A percentile compares a stretch with the other conserved stretches of the same genome.
Evolutionary conservation across 2,113 vertebrate genomes (phyloP).

Genomic region (Scalopus aquaticus): DNA sequence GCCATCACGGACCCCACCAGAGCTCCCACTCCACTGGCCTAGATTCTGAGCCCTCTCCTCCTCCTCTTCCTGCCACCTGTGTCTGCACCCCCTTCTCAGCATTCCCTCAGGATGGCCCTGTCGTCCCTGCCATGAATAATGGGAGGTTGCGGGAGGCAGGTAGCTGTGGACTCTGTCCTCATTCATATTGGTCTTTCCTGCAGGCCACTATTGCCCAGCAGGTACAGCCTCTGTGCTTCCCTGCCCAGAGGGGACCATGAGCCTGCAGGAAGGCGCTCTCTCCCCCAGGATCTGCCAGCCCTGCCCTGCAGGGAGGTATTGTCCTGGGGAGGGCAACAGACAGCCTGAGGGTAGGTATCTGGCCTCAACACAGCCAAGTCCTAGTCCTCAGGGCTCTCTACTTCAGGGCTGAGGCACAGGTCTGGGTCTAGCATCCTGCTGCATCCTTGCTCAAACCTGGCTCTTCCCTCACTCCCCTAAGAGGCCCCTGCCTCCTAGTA

Average conservation of each 20-base stretch:
- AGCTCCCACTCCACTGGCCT: not conserved
- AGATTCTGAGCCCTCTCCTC: not conserved
- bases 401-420: not conserved
- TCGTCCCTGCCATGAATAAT: not conserved
- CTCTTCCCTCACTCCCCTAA: not conserved
- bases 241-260: constrained; percentile 90
- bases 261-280: constrained; percentile 81
- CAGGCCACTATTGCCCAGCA: constrained; percentile 91
- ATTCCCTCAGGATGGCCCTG: not conserved
- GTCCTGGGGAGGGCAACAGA: constrained; percentile 87
- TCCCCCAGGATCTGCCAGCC: constrained; percentile 85
- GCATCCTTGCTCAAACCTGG: not conserved
- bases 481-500: not conserved
- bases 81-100: not conserved
- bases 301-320: constrained; percentile 91
- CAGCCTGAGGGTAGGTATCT: constrained; percentile 88
- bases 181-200: not conserved
- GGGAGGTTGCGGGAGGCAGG: too few species aligned
- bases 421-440: not conserved
- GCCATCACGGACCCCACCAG: not conserved
- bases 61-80: not conserved
- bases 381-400: not conserved
- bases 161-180: not conserved
- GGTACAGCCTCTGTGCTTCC: constrained; percentile 83
- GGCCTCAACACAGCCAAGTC: not conserved